Percentiles rank a stretch among this genome's conserved stretches.
These are phyloP conservation scores for Clistopyga incitator DNA, from an alignment of 2,888 invertebrate species.

Conservation along the genomic window DNA sequence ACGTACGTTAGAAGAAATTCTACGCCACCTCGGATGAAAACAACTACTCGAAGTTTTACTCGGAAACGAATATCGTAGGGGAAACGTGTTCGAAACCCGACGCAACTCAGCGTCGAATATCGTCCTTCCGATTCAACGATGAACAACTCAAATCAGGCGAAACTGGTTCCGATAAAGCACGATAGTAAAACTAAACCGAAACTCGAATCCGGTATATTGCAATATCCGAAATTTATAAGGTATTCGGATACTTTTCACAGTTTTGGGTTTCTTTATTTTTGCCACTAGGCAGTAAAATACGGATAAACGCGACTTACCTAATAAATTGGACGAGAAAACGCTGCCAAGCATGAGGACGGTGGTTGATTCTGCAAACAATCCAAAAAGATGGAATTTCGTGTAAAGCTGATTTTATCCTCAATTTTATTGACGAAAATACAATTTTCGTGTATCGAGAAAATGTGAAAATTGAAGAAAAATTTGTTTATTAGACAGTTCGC, in stretches of 20 bases:
- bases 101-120: too few relatives aligned
- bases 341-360: constrained; percentile 76
- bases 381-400: neutral
- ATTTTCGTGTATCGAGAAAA: too few relatives aligned
- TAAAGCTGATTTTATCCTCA: neutral
- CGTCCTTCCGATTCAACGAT: neutral
- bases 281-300: neutral
- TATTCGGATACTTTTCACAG: neutral
- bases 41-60: too few relatives aligned
- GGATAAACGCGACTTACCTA: constrained; percentile 72
- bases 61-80: neutral
- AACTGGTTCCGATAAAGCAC: neutral
- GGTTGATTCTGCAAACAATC: constrained; percentile 74
- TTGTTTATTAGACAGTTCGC: too few relatives aligned
- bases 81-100: neutral
- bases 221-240: neutral
- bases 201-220: neutral
- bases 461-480: too few relatives aligned
- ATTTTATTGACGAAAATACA: too few relatives aligned
- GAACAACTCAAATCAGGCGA: neutral
- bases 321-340: constrained; percentile 72
- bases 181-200: neutral
- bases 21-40: too few relatives aligned
- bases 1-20: too few relatives aligned
- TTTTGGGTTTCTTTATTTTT: too few relatives aligned